Base-by-base conservation (phyloP, 2,888 invertebrate genomes). In the Strigamia crassipes region DNA sequence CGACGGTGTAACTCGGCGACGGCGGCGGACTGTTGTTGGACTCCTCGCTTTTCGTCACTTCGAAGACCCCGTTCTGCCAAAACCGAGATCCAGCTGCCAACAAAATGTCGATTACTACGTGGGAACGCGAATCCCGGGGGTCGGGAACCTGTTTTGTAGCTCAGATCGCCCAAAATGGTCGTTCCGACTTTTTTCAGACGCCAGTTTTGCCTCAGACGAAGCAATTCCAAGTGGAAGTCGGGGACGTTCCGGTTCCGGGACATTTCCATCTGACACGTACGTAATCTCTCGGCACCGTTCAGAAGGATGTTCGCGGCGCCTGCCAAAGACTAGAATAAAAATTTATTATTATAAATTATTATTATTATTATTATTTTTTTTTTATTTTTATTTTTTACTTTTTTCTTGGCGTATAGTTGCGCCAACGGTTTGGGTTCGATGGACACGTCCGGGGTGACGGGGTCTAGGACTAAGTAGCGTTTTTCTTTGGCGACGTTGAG, bases 171-270 rank as follows among this genome's bases (percentile, higher is more conserved):
- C 81, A 98, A 94, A 82, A 98, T 98, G 0, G 94, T 93, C 87
- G 96, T 96, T 0, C 96, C 96, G 0, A 96, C 96, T 90, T 97
- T 97, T 87, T 97, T 96, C n/a, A 98, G 88, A 78, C 97, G 90
- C 97, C 97, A 98, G 86, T 96, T 96, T 86, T 97, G 97, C 56
- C 98, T 89, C 78, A 98, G 89, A 83, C 95, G 90, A 34, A 97
- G 87, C 82, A 98, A 88, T 86, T 98, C 97, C 82, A 96, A 94
- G 86, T 98, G 97, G 87, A 98, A 98, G 88, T 98, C 97, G 0
- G 94, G 93, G 84, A 93, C 92, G 84, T 93, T 92, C 41, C 85
- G 81, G 84, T 86, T 85, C 10, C 85, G 80, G 18, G 86, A 85
- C 15, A 92, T 91, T 88, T 97, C 97, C 85, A 93, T 93, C 85